Percentiles rank a stretch among this genome's conserved stretches.
Evolutionary conservation across 2,888 invertebrate genomes (phyloP).

Genomic region (Drosophila paramelanica): DNA sequence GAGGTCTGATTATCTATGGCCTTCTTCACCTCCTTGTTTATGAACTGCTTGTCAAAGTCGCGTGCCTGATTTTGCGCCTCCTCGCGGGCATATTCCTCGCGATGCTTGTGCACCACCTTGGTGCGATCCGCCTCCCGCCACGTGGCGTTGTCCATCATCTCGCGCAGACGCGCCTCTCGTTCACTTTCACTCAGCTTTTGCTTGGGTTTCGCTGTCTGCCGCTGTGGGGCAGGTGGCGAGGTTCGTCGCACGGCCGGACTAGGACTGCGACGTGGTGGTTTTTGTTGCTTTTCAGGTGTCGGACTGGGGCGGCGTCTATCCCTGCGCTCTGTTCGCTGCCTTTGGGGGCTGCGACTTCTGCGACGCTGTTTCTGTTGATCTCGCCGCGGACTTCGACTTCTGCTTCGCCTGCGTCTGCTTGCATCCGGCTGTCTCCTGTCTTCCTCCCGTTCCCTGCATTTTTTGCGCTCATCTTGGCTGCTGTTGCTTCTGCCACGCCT

Average conservation of each 20-base stretch:
- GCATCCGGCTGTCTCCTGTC: background rate
- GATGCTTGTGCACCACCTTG: slow-evolving; percentile 88
- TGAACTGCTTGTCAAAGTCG: slow-evolving; percentile 86
- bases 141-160: slow-evolving; percentile 93
- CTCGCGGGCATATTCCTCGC: slow-evolving; percentile 87
- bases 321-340: slow-evolving; percentile 7
- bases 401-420: slow-evolving; percentile 9
- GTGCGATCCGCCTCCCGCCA: slow-evolving; percentile 89
- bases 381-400: slow-evolving; percentile 31
- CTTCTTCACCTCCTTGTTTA: slow-evolving; percentile 84
- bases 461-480: slow-evolving; percentile 6
- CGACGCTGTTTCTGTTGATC: slow-evolving; percentile 2
- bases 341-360: slow-evolving; percentile 22
- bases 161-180: slow-evolving; percentile 89
- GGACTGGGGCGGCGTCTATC: slow-evolving; percentile 8
- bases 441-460: slow-evolving; percentile 2
- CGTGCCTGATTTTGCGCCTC: slow-evolving; percentile 84
- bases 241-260: slow-evolving; percentile 5
- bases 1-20: slow-evolving; percentile 88
- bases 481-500: slow-evolving; percentile 20
- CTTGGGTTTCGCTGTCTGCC: slow-evolving; percentile 56
- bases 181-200: slow-evolving; percentile 87
- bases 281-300: slow-evolving; percentile 13
- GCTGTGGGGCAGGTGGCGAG: background rate
- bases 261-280: slow-evolving; percentile 5